These are phyloP conservation scores for Xiphophorus couchianus DNA, from an alignment of 2,113 vertebrate species.

Conservation along the genomic window DNA sequence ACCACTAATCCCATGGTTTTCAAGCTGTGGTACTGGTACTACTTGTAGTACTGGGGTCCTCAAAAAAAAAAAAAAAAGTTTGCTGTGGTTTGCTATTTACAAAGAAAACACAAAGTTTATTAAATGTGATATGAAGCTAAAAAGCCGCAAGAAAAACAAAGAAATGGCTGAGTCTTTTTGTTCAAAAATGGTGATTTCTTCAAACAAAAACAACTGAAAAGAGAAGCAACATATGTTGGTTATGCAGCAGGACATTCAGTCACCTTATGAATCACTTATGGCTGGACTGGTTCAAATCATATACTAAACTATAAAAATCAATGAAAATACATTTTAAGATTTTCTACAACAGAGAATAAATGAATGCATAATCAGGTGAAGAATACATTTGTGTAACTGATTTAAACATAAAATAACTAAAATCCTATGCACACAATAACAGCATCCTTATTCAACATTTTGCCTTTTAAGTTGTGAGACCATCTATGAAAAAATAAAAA, in stretches of 20 bases:
- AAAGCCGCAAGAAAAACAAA: background rate
- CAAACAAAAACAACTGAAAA: too few relatives aligned
- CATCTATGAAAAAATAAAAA: too few relatives aligned
- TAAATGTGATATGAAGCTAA: background rate
- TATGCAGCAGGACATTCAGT: background rate
- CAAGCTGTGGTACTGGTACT: background rate
- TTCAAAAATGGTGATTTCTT: too few relatives aligned
- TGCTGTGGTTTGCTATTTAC: background rate
- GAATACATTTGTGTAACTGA: background rate
- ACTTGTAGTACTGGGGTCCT: background rate
- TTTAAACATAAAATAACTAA: background rate
- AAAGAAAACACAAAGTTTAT: background rate
- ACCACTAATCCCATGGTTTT: constrained; percentile 13
- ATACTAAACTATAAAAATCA: too few relatives aligned
- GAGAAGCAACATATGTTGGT: background rate
- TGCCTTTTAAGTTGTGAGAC: too few relatives aligned
- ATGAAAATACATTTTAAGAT: too few relatives aligned
- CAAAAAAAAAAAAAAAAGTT: background rate
- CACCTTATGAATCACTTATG: background rate
- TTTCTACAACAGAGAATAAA: too few relatives aligned
- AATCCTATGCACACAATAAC: background rate
- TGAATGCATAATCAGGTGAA: background rate
- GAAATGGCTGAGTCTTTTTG: background rate
- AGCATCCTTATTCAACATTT: too few relatives aligned
- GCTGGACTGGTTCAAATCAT: too few relatives aligned